Evolutionary conservation across 2,888 invertebrate genomes (phyloP).

Genomic region (Pollenia amentaria): DNA sequence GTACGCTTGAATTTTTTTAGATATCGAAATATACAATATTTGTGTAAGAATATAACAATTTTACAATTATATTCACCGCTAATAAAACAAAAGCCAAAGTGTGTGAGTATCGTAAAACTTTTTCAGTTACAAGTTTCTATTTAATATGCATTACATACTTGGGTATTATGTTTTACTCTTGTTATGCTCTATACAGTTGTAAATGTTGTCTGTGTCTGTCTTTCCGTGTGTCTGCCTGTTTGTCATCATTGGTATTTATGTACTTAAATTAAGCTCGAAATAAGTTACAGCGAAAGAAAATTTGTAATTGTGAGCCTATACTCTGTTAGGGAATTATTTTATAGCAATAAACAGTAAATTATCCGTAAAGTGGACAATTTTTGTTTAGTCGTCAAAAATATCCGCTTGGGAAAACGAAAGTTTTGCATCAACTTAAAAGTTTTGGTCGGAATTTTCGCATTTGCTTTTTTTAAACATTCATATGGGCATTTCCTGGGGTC

Average conservation of each 20-base stretch:
- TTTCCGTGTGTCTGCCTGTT: neutral
- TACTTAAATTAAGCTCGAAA: conserved; percentile 14
- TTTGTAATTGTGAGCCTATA: conserved; percentile 22
- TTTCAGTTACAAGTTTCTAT: conserved; percentile 37
- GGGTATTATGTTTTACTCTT: neutral
- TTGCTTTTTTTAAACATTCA: no score
- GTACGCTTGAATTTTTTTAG: neutral
- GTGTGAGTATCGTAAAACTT: conserved; percentile 13
- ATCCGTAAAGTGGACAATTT: neutral
- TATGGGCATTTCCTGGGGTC: no score
- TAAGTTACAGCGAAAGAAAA: neutral
- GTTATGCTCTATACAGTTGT: neutral
- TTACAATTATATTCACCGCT: neutral
- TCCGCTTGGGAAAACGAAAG: no score
- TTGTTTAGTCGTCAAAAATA: no score
- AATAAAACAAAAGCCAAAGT: conserved; percentile 17
- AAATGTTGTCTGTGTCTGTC: neutral
- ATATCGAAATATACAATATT: neutral
- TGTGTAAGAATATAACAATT: neutral
- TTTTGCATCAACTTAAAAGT: no score
- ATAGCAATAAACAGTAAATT: neutral
- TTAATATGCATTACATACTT: conserved; percentile 18
- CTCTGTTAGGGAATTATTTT: conserved; percentile 6
- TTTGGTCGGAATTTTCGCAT: no score
- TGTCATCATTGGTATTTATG: conserved; percentile 23